Evolutionary conservation across 2,888 invertebrate species (phyloP).

Genomic region (Eilema sororculum): DNA sequence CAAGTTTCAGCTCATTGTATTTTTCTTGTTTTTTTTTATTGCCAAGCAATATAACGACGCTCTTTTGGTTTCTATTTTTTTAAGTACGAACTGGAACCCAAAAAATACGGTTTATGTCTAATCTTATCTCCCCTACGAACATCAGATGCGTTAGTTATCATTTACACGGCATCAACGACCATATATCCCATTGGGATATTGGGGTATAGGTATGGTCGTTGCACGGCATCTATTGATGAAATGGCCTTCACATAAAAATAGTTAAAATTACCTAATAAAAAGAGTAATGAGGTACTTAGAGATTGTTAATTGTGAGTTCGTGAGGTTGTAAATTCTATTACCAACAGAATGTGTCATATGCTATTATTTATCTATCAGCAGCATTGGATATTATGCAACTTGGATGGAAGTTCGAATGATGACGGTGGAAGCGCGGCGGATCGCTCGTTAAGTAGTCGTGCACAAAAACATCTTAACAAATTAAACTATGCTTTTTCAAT

Average conservation of each 20-base stretch:
- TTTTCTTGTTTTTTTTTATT: neutral
- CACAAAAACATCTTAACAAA: neutral
- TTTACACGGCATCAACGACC: neutral
- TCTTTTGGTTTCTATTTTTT: neutral
- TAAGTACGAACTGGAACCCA: neutral
- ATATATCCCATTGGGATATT: too few relatives aligned
- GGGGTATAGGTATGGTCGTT: too few relatives aligned
- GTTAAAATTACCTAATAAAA: too few relatives aligned
- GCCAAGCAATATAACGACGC: neutral
- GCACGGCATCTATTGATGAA: too few relatives aligned
- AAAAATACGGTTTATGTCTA: neutral
- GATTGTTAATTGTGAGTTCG: too few relatives aligned
- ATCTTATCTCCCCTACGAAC: slow-evolving; percentile 1
- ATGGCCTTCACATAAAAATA: neutral
- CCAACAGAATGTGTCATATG: too few relatives aligned
- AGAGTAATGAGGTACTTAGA: too few relatives aligned
- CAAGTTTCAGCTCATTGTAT: neutral
- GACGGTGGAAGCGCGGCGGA: neutral
- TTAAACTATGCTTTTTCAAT: neutral
- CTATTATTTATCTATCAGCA: too few relatives aligned
- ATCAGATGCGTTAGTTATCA: neutral
- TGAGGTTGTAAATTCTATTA: too few relatives aligned
- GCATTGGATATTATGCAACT: too few relatives aligned
- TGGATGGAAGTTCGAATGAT: neutral
- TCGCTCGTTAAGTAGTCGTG: neutral